Percentiles rank a stretch among this genome's conserved stretches.
Conservation (phyloP, 2,797 vertebrate species). For the Uromys caudimaculatus region DNA sequence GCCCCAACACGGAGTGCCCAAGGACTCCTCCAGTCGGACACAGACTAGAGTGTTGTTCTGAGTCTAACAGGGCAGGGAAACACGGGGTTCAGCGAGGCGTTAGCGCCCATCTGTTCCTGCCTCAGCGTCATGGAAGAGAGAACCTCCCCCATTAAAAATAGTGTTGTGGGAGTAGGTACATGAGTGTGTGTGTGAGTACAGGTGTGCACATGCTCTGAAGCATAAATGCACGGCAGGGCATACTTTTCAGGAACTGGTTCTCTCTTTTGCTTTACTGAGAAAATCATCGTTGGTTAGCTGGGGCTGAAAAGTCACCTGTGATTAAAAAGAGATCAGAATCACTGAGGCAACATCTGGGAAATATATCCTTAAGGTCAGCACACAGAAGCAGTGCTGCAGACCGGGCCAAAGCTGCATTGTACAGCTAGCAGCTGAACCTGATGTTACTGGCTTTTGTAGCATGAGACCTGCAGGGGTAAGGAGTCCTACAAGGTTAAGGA, state of each 20-base stretch:
- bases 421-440: not conserved
- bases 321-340: not conserved
- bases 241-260: not conserved
- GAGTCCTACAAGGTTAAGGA: not conserved
- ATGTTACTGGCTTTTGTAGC: not conserved
- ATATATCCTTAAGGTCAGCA: not conserved
- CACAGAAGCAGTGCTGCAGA: not conserved
- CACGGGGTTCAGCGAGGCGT: not conserved
- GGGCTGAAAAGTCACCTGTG: not conserved
- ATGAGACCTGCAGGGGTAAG: not conserved
- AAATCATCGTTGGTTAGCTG: not conserved
- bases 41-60: not conserved
- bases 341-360: not conserved
- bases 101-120: not conserved
- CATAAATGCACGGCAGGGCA: not conserved
- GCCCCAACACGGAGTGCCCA: not conserved
- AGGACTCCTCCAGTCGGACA: not conserved
- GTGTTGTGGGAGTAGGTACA: not conserved
- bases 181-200: not conserved
- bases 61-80: not conserved
- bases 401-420: not conserved
- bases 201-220: not conserved
- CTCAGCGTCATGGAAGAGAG: not conserved
- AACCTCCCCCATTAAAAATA: not conserved
- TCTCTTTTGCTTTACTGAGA: not conserved